Evolutionary conservation across 1,140 invertebrate genomes (phyloP).

Genomic region (Papilio helenus): DNA sequence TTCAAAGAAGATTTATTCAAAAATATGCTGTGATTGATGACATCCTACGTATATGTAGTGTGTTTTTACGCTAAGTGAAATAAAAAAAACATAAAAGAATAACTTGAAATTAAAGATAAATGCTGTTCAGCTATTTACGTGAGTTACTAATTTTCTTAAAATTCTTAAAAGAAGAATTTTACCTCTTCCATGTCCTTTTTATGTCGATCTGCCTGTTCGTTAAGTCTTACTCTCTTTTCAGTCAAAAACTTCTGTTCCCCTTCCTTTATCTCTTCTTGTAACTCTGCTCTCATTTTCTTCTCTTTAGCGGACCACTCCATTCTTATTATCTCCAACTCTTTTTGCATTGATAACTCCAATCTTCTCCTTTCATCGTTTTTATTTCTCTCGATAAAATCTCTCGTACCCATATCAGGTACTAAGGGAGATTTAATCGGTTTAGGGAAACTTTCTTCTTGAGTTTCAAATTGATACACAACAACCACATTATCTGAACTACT

Average conservation of each 20-base stretch:
- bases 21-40: background rate
- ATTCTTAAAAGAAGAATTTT: slow-evolving; percentile 28
- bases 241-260: slow-evolving; percentile 82
- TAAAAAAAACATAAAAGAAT: background rate
- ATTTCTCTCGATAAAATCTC: slow-evolving; percentile 69
- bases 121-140: too few relatives aligned
- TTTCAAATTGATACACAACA: slow-evolving; percentile 78
- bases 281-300: slow-evolving; percentile 77
- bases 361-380: slow-evolving; percentile 73
- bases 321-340: slow-evolving; percentile 72
- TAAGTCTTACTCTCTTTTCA: slow-evolving; percentile 79
- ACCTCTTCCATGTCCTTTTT: slow-evolving; percentile 83
- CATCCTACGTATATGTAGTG: too few relatives aligned
- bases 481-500: slow-evolving; percentile 75
- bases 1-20: background rate
- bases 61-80: too few relatives aligned
- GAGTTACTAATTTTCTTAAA: too few relatives aligned
- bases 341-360: slow-evolving; percentile 70
- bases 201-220: slow-evolving; percentile 78
- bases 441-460: slow-evolving; percentile 58
- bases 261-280: slow-evolving; percentile 82
- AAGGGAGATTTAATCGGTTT: slow-evolving; percentile 66
- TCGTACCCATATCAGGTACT: slow-evolving; percentile 66
- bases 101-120: background rate
- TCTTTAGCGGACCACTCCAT: slow-evolving; percentile 76